These are phyloP conservation scores for Gibbula magus DNA, from an alignment of 2,888 invertebrate genomes.

Conservation along the genomic window DNA sequence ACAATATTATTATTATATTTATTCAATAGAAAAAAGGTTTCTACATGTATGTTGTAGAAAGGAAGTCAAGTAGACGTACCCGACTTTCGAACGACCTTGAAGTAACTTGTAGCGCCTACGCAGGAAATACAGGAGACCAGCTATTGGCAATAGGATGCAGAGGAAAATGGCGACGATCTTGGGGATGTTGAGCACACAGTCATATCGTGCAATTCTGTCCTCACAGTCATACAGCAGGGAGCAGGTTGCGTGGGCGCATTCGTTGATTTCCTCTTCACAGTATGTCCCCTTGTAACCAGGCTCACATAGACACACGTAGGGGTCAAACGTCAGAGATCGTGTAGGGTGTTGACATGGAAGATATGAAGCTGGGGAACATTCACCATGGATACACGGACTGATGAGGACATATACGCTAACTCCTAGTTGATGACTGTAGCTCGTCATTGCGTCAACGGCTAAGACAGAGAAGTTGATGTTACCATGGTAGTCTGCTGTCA, in stretches of 20 bases:
- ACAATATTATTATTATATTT: too few relatives aligned
- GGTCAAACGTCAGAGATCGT: constrained; percentile 41
- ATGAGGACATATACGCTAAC: constrained; percentile 24
- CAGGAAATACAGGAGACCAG: background rate
- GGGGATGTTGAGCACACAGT: constrained; percentile 48
- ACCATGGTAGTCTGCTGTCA: constrained; percentile 24
- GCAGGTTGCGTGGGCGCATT: constrained; percentile 43
- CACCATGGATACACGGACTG: constrained; percentile 45
- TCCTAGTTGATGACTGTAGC: constrained; percentile 16
- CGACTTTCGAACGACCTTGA: too few relatives aligned
- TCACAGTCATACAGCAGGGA: constrained; percentile 47
- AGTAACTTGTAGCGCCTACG: background rate
- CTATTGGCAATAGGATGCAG: background rate
- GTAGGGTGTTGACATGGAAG: constrained; percentile 35
- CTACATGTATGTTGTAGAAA: too few relatives aligned
- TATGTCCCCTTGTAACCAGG: constrained; percentile 45
- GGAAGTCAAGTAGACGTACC: too few relatives aligned
- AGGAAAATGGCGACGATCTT: constrained; percentile 42
- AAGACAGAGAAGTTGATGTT: constrained; percentile 16
- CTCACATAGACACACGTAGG: constrained; percentile 43
- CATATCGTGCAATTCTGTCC: constrained; percentile 39
- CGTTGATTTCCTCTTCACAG: constrained; percentile 49
- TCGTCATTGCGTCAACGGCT: constrained; percentile 22
- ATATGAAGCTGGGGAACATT: constrained; percentile 30
- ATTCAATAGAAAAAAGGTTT: too few relatives aligned